phyloP scores from a whole-genome alignment of 2,888 invertebrate species.

The Penaeus monodon region DNA sequence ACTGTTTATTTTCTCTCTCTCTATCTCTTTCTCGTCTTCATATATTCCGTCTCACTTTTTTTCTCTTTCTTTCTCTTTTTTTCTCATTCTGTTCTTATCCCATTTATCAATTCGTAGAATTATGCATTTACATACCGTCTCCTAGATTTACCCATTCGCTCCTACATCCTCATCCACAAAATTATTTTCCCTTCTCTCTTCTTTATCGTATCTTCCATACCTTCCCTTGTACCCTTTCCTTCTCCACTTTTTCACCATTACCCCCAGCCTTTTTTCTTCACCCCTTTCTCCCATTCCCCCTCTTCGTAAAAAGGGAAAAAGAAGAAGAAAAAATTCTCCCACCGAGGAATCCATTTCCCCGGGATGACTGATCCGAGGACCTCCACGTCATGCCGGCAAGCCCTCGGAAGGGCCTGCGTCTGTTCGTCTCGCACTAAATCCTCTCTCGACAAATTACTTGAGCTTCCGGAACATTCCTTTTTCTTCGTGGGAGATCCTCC shows the following conservation, averaged over 20 bases:
- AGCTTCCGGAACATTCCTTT: conserved; percentile 7
- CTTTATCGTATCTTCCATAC: not conserved
- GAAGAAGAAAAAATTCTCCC: not conserved
- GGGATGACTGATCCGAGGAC: not conserved
- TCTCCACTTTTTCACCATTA: too few species aligned
- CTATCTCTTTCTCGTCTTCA: too few species aligned
- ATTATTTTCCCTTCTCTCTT: too few species aligned
- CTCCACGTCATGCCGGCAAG: not conserved
- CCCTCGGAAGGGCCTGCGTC: not conserved
- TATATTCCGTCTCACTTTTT: too few species aligned
- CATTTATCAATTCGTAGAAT: too few species aligned
- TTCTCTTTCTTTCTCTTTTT: too few species aligned
- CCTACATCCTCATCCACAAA: too few species aligned
- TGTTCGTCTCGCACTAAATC: not conserved
- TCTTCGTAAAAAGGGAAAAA: not conserved
- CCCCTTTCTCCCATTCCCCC: not conserved
- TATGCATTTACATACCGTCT: too few species aligned
- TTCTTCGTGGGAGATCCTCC: not conserved
- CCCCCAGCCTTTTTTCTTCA: too few species aligned
- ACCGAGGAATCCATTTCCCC: not conserved
- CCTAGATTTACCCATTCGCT: too few species aligned
- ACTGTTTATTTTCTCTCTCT: too few species aligned
- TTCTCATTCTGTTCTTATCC: too few species aligned
- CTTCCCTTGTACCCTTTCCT: conserved; percentile 8
- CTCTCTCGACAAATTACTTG: conserved; percentile 23